Evolutionary conservation across 2,888 invertebrate genomes (phyloP).

Genomic region (Philonicus albiceps): DNA sequence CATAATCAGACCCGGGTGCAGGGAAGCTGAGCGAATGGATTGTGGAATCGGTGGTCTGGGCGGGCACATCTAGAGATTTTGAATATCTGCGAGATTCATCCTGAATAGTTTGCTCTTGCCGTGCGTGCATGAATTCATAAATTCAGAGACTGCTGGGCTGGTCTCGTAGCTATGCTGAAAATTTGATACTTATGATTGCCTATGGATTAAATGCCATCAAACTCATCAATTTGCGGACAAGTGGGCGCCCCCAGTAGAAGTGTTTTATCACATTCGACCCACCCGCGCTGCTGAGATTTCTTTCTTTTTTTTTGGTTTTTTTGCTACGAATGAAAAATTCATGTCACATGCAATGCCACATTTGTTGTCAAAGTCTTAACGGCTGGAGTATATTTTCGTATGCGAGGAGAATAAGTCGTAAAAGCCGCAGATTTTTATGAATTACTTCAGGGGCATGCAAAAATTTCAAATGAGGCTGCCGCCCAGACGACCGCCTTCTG

Average conservation of each 20-base stretch:
- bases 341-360: constrained; percentile 40
- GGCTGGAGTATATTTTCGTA: constrained; percentile 29
- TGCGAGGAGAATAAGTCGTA: constrained; percentile 24
- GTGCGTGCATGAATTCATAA: neutral
- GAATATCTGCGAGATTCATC: constrained; percentile 17
- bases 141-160: neutral
- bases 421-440: constrained; percentile 39
- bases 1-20: neutral
- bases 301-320: too few species aligned
- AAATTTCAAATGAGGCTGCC: constrained; percentile 16
- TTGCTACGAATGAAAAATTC: constrained; percentile 26
- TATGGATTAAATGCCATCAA: constrained; percentile 22
- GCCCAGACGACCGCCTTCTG: neutral
- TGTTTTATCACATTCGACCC: neutral
- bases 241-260: neutral
- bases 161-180: neutral
- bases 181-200: constrained; percentile 27
- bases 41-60: neutral
- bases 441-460: constrained; percentile 20
- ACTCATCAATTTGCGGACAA: constrained; percentile 24
- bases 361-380: constrained; percentile 40
- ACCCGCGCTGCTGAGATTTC: neutral
- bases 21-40: neutral
- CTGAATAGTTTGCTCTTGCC: constrained; percentile 18
- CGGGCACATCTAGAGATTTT: neutral